Evolutionary conservation across 1,140 invertebrate species (phyloP), one percentile per base, ranked within the genome.

Genomic region (Oncopeltus fasciatus): DNA sequence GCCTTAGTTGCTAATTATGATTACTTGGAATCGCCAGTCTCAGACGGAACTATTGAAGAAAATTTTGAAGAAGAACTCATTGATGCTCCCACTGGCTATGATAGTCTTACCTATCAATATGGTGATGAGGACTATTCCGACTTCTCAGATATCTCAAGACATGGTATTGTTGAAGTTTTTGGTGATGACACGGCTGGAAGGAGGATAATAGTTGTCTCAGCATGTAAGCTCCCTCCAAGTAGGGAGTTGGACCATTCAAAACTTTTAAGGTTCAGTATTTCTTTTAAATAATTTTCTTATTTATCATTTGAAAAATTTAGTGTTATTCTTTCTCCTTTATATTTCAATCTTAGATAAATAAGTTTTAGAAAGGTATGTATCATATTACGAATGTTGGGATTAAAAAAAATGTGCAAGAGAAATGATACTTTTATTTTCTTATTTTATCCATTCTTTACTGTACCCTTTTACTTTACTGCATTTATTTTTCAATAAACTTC

Each of bases 201-300:
- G 64, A 92, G 95, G 76, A 86, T 97, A 53, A 95, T 98, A 71
- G 89, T 95, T 46, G 88, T 98, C 57, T 95, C 92, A 58, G 91
- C 94, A 18, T 96, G 91, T 71, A 85, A 89, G 70, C 80, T 98
- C 68, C 94, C 94, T n/a, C 83, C 85, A 49, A 90, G 85, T 70
- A 86, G 86, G 71, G 83, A 84, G 67, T 77, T 95, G 66, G 84
- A 92, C 74, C 91, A 94, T 71, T 81, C 85, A 64, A 80, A 83
- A 73, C 80, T 95, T 57, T 77, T 95, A 38, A 85, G 86, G 16
- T 18, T 49, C 31, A 38, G 31, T 38, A 8, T 38, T 38, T 38
- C n/a, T n/a, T n/a, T n/a, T n/a, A n/a, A n/a, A n/a, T n/a, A n/a
- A n/a, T n/a, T n/a, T n/a, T n/a, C n/a, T n/a, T n/a, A n/a, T n/a